Evolutionary conservation across 1,140 invertebrate genomes (phyloP).

Genomic region (Stegodyphus mimosarum): DNA sequence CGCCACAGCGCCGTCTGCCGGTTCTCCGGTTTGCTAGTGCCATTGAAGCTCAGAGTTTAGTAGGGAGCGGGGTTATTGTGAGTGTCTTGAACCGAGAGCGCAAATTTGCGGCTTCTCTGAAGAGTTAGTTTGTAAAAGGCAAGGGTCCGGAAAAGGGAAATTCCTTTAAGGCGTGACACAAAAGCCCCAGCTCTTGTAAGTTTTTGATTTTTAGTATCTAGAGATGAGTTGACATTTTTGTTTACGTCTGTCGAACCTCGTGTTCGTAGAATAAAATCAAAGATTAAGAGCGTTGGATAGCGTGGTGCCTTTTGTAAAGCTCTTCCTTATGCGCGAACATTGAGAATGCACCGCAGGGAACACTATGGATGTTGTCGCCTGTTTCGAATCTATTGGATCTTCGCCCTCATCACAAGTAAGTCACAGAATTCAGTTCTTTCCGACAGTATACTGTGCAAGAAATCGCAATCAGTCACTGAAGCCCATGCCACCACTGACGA

Average conservation of each 20-base stretch:
- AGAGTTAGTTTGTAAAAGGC: conserved; percentile 3
- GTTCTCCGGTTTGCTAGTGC: neutral
- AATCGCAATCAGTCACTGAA: neutral
- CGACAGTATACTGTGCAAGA: neutral
- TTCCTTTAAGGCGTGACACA: neutral
- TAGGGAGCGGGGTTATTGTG: conserved; percentile 24
- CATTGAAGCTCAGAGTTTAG: conserved; percentile 33
- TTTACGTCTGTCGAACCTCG: conserved; percentile 31
- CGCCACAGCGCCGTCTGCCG: conserved; percentile 23
- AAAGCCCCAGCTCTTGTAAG: conserved; percentile 16
- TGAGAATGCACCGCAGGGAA: conserved; percentile 19
- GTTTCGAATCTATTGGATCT: conserved; percentile 25
- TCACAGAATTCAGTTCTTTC: neutral
- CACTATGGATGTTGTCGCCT: conserved; percentile 7
- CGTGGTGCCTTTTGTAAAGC: conserved; percentile 12
- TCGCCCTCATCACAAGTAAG: conserved; percentile 42
- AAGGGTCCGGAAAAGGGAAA: conserved; percentile 9
- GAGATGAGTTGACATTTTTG: conserved; percentile 18
- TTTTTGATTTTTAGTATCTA: conserved; percentile 4
- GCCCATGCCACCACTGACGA: too few relatives aligned
- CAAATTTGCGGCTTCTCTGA: neutral
- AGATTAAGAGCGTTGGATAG: neutral
- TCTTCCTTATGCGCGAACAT: neutral
- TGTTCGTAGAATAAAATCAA: conserved; percentile 19
- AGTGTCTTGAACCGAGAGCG: neutral